Base-by-base conservation (phyloP, 92 coral and sea anemone species). In the Palythoa caribaeorum region DNA sequence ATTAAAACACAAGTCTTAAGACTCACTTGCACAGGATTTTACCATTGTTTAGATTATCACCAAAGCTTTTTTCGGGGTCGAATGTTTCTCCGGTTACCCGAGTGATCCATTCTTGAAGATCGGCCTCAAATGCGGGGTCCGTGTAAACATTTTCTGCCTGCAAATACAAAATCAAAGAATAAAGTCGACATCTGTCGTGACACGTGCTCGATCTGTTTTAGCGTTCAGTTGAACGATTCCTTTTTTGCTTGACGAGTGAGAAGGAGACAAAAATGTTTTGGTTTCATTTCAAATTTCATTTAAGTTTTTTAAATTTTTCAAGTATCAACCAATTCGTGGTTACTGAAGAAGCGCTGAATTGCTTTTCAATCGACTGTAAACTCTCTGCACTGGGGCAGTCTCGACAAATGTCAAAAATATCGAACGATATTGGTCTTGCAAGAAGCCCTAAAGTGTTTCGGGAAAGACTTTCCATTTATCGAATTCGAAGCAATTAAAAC, bases 11-110 rank as follows among this genome's bases (percentile, higher is more conserved):
- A 71, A 14, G 38, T 21, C 50, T 44, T 44, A 5, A 12, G 16
- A 66, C 86, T 81, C 74, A 81, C 86, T 47, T 81, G 86, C 86
- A 81, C 66, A 81, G 86, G 63, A 66, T 81, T 81, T 81, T 76
- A 47, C 86, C 86, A 47, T 81, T 81, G 76, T 81, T 81, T 12
- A 81, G 21, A 44, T 81, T 81, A 14, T 81, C 86, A 17, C 62
- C 86, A n/a, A 81, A 81, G 86, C 75, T 81, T 69, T 81, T 81
- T 2, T 81, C 65, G 8, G 86, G 50, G 48, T 81, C 86, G 74
- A 81, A 81, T 6, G 86, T 47, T 81, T 81, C 86, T 1, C 76
- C 76, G 5, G 50, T 66, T 14, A 36, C 63, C 40, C 53, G 76
- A 15, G 75, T 13, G 59, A 81, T 81, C 86, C 86, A 81, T 21